A percentile compares a stretch with the other conserved stretches of the same genome.
Conservation (phyloP, 1,140 invertebrate species). For the Geopemphigus sp. region DNA sequence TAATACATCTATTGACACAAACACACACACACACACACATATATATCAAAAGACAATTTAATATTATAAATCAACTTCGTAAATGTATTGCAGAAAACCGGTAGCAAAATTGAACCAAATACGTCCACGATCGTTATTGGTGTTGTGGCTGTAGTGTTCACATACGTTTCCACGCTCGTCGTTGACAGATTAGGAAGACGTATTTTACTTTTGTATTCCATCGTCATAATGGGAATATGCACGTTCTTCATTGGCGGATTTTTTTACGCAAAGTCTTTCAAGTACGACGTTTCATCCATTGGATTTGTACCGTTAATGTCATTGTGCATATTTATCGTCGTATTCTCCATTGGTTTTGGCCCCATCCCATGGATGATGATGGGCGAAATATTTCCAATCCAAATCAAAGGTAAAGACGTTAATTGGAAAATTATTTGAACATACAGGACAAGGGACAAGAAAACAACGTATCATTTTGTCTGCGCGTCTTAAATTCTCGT, state of each 20-base stretch:
- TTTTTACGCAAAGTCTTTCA: constrained; percentile 61
- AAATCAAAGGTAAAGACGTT: constrained; percentile 65
- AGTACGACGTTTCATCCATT: constrained; percentile 53
- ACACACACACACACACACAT: no score
- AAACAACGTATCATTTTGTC: no score
- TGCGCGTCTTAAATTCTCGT: no score
- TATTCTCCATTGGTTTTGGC: constrained; percentile 65
- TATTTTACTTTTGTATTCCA: constrained; percentile 67
- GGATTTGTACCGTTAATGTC: constrained; percentile 58
- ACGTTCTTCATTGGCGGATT: constrained; percentile 64
- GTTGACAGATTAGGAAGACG: constrained; percentile 69
- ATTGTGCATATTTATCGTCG: constrained; percentile 49
- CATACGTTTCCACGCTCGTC: constrained; percentile 67
- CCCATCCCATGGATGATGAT: constrained; percentile 80
- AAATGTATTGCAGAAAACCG: constrained; percentile 57
- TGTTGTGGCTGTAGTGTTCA: constrained; percentile 72
- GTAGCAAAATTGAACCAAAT: constrained; percentile 60
- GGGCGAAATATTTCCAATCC: constrained; percentile 69
- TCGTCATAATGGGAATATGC: constrained; percentile 64
- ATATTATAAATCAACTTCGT: neutral
- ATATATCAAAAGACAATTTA: neutral
- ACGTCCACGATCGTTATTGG: constrained; percentile 73
- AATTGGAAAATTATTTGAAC: neutral
- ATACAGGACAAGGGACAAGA: neutral
- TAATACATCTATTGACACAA: neutral